phyloP scores from a whole-genome alignment of 35 echinoderm and acorn worm genomes.

The Apostichopus japonicus region DNA sequence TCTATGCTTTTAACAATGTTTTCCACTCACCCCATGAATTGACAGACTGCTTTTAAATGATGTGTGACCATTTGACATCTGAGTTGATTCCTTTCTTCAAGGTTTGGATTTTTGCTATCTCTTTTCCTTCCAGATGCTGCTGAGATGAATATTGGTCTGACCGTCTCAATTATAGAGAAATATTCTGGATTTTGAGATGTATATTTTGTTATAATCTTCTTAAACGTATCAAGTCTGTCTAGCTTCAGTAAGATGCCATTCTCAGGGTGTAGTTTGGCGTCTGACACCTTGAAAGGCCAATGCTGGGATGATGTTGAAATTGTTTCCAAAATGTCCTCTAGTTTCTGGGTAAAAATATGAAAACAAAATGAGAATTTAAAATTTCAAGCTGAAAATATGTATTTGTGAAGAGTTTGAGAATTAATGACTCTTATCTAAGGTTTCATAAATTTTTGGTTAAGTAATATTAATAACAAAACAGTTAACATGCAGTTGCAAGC shows the following conservation, averaged over 20 bases:
- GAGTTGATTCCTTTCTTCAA: constrained; percentile 20
- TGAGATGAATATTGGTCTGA: not conserved
- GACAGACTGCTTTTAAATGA: not conserved
- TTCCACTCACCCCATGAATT: not conserved
- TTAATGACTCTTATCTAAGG: too few relatives aligned
- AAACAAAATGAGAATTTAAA: too few relatives aligned
- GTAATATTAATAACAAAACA: too few relatives aligned
- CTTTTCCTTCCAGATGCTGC: constrained; percentile 16
- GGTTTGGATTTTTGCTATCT: constrained; percentile 21
- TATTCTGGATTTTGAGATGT: not conserved
- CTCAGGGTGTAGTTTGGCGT: not conserved
- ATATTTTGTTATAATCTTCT: constrained; percentile 2
- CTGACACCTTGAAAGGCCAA: not conserved
- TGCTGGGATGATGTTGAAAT: not conserved
- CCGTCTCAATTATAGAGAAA: not conserved
- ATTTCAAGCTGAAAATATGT: too few relatives aligned
- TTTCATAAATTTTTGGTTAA: too few relatives aligned
- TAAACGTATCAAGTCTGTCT: constrained; percentile 4
- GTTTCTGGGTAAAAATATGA: not conserved
- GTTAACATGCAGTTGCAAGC: too few relatives aligned
- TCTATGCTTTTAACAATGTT: too few relatives aligned
- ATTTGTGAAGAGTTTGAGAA: too few relatives aligned
- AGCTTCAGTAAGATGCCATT: constrained; percentile 26
- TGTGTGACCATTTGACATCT: constrained; percentile 12
- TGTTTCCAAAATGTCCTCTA: not conserved